Evolutionary conservation across 1,140 invertebrate species (phyloP), one percentile per base, ranked within the genome.

Genomic region (Scaptomyza hsui): DNA sequence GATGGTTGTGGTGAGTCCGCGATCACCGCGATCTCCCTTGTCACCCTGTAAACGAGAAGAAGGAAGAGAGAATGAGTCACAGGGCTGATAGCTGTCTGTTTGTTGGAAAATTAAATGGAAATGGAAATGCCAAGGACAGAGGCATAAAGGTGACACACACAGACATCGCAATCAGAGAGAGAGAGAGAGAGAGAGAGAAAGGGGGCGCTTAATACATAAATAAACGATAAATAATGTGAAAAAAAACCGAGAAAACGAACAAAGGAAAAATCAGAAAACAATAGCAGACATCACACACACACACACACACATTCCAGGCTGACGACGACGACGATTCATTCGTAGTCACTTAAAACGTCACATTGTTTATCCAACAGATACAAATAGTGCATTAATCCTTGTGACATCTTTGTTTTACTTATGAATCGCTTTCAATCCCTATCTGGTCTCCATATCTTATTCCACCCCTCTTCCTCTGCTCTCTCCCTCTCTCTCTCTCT

Each of bases 1-100:
- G 90, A 98, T 92, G 47, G 97, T 97, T 72, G 97, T 97, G 70
- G 97, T 98, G 72, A 97, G 93, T 48, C 97, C 97, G 78, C 96
- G 94, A 89, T 98, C 97, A 69, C 97, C 97, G 90, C 97, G 98
- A 89, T 97, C 96, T 51, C 97, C 97, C 90, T 95, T 95, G 79
- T 97, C 96, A 63, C 97, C 97, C 97, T 98, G 93, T 75, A 73
- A 65, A 92, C 67, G 72, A 57, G 41, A 24, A n/a, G 16, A 47
- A 29, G 52, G 24, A 6, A 24, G 24, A 13, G 15, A 9, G 4
- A 62, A 65, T 88, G 79, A 85, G 81, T 83, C 79, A 77, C 10
- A 56, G 52, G 35, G 18, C 51, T 41, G 48, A 53, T 63, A 35
- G 35, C 39, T 57, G 53, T 45, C 39, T 57, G 53, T 13, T 41